A percentile compares a stretch with the other conserved stretches of the same genome.
Evolutionary conservation across 2,888 invertebrate genomes (phyloP).

Genomic region (Drosophila sordidula): DNA sequence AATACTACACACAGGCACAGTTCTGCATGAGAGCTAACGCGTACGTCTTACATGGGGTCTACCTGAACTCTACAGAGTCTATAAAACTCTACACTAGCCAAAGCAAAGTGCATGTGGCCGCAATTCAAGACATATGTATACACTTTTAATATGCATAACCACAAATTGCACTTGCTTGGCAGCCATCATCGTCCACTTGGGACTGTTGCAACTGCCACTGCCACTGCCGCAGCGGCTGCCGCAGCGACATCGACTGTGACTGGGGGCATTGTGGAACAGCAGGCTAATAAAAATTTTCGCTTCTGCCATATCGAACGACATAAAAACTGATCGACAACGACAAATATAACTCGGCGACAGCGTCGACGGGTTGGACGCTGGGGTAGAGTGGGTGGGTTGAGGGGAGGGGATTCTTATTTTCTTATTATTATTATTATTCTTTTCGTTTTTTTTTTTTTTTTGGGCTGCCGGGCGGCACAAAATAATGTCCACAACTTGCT

Average conservation of each 20-base stretch:
- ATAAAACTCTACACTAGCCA: slow-evolving; percentile 19
- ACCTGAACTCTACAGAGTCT: slow-evolving; percentile 20
- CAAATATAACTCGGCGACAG: slow-evolving; percentile 72
- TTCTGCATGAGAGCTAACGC: too few species aligned
- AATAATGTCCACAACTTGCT: slow-evolving; percentile 72
- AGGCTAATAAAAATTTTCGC: slow-evolving; percentile 77
- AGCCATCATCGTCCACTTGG: slow-evolving; percentile 59
- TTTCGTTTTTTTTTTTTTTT: slow-evolving; percentile 5
- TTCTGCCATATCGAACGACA: slow-evolving; percentile 78
- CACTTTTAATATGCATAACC: slow-evolving; percentile 54
- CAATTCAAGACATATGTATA: slow-evolving; percentile 11
- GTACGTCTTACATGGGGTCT: not conserved
- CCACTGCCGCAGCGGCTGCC: slow-evolving; percentile 7
- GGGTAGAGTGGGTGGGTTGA: slow-evolving; percentile 11
- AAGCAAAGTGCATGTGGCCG: not conserved
- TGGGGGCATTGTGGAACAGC: slow-evolving; percentile 62
- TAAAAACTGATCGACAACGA: slow-evolving; percentile 81
- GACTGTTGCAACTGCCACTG: slow-evolving; percentile 22
- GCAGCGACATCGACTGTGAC: slow-evolving; percentile 9
- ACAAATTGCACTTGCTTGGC: slow-evolving; percentile 77
- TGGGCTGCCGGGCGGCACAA: slow-evolving; percentile 42
- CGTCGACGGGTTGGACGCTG: slow-evolving; percentile 21
- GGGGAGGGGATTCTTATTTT: slow-evolving; percentile 1
- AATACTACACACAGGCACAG: too few species aligned
- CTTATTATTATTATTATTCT: slow-evolving; percentile 13